Conservation (phyloP, 2,888 invertebrate species). For the Sinohyriopsis cumingii region DNA sequence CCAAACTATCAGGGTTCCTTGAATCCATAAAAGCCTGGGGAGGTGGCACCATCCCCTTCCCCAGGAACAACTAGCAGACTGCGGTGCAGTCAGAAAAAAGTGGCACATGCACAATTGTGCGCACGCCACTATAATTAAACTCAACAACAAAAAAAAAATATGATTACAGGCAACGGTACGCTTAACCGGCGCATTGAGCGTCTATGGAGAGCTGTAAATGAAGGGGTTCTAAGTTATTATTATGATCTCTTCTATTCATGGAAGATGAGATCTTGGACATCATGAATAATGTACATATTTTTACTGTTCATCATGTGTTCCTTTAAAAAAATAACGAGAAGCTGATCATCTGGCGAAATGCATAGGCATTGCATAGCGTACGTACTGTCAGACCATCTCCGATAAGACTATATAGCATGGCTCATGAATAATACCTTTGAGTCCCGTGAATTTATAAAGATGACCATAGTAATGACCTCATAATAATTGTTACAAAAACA, state of each 20-base stretch:
- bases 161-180: constrained; percentile 12
- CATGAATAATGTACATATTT: constrained; percentile 9
- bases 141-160: too few relatives aligned
- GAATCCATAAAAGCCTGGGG: too few relatives aligned
- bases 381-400: constrained; percentile 5
- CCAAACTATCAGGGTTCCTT: too few relatives aligned
- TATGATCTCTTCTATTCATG: constrained; percentile 17
- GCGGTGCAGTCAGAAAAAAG: too few relatives aligned
- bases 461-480: too few relatives aligned
- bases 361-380: constrained; percentile 9
- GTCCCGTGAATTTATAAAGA: too few relatives aligned
- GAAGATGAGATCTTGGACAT: constrained; percentile 14
- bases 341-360: constrained; percentile 6
- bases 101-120: too few relatives aligned
- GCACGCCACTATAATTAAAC: too few relatives aligned
- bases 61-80: too few relatives aligned
- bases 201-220: constrained; percentile 9
- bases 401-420: background rate
- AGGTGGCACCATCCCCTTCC: too few relatives aligned
- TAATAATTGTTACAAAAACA: too few relatives aligned
- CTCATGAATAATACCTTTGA: too few relatives aligned
- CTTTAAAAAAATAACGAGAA: constrained; percentile 6
- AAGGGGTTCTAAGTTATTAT: constrained; percentile 6
- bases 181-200: constrained; percentile 5
- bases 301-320: constrained; percentile 8